Evolutionary conservation across 2,113 vertebrate species (phyloP).

Genomic region (Micronycteris hirsuta): DNA sequence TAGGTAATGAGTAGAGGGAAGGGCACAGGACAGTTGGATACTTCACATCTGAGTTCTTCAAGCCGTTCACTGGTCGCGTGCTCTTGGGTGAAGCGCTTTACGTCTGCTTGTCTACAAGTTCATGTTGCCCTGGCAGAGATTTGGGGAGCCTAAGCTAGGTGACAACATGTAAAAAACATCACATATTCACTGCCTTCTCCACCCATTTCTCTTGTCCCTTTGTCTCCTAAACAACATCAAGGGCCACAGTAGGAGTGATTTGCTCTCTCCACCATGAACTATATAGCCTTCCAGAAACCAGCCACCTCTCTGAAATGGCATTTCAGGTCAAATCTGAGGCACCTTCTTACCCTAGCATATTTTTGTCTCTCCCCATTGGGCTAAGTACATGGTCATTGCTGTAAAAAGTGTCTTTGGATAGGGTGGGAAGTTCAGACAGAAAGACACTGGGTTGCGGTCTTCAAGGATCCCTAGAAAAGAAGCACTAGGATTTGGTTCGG

Average conservation of each 20-base stretch:
- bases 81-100: not conserved
- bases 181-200: not conserved
- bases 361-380: not conserved
- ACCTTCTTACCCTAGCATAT: not conserved
- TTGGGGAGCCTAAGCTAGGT: not conserved
- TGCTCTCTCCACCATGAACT: not conserved
- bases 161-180: not conserved
- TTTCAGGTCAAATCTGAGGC: not conserved
- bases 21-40: not conserved
- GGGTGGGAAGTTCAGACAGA: not conserved
- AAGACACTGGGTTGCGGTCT: not conserved
- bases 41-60: not conserved
- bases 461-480: not conserved
- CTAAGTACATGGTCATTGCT: not conserved
- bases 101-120: slow-evolving; percentile 16
- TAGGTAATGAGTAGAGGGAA: not conserved
- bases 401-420: not conserved
- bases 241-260: not conserved
- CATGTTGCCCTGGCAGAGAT: not conserved
- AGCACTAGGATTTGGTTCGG: not conserved
- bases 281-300: not conserved
- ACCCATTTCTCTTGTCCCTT: not conserved
- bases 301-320: not conserved
- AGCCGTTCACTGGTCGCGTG: not conserved
- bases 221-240: not conserved